A percentile compares a stretch with the other conserved stretches of the same genome.
Evolutionary conservation across 1,140 invertebrate species (phyloP).

Genomic region (Cardiocondyla obscurior): DNA sequence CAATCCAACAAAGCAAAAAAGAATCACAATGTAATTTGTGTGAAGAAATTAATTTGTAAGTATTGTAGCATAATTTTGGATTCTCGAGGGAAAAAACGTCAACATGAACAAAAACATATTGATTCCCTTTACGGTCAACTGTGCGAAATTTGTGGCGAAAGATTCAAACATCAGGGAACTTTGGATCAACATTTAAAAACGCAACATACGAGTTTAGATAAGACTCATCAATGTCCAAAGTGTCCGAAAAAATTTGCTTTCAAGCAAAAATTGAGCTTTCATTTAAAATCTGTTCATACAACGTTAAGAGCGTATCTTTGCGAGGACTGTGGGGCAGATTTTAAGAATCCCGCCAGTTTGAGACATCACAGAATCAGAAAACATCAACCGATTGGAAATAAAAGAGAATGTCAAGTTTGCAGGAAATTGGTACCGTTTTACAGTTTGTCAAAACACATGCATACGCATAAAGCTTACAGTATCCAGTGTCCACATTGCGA

Average conservation of each 20-base stretch:
- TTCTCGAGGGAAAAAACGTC: conserved; percentile 81
- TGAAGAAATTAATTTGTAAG: conserved; percentile 79
- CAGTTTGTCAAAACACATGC: conserved; percentile 83
- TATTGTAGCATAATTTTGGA: conserved; percentile 78
- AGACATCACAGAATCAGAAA: conserved; percentile 82
- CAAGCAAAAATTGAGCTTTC: conserved; percentile 82
- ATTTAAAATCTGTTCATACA: conserved; percentile 82
- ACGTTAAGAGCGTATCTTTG: conserved; percentile 80
- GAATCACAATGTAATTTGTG: conserved; percentile 77
- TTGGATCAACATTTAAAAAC: conserved; percentile 82
- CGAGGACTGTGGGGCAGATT: conserved; percentile 82
- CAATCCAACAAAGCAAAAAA: conserved; percentile 78
- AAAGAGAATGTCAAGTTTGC: conserved; percentile 80
- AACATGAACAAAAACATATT: conserved; percentile 83
- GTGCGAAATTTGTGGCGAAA: conserved; percentile 82
- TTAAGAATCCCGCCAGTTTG: conserved; percentile 82
- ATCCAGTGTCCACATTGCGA: conserved; percentile 82
- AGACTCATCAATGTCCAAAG: conserved; percentile 81
- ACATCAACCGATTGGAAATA: conserved; percentile 79
- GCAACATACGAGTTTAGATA: conserved; percentile 81
- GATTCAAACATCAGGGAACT: conserved; percentile 82
- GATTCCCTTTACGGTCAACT: conserved; percentile 80
- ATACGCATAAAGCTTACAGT: conserved; percentile 82
- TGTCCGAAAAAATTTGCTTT: conserved; percentile 83
- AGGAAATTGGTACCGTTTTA: conserved; percentile 82